These are phyloP conservation scores for Brachymystax lenok DNA, from an alignment of 2,797 vertebrate genomes.

Conservation along the genomic window DNA sequence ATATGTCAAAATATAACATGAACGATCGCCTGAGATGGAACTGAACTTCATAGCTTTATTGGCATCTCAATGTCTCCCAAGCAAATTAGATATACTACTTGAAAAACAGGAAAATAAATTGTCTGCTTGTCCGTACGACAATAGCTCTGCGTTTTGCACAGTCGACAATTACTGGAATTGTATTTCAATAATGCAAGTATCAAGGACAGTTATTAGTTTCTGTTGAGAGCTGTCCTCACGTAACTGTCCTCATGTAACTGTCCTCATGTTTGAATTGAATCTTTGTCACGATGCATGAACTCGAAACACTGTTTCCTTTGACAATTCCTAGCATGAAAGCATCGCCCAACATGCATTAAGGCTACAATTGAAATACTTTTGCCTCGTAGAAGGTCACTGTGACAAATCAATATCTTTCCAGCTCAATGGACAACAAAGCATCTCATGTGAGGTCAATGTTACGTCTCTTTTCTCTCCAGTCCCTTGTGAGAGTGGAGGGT, in stretches of 20 bases:
- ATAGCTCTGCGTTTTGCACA: neutral
- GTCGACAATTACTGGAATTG: neutral
- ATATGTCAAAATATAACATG: neutral
- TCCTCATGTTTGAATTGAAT: too few species aligned
- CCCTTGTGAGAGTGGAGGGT: slow-evolving; percentile 28
- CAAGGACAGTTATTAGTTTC: neutral
- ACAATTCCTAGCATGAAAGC: neutral
- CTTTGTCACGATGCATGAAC: neutral
- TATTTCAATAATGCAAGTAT: neutral
- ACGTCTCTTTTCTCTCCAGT: neutral
- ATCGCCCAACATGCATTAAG: neutral
- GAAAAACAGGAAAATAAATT: neutral
- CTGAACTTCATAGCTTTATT: slow-evolving; percentile 22
- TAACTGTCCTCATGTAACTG: neutral
- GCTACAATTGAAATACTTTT: neutral
- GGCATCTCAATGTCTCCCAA: slow-evolving; percentile 2
- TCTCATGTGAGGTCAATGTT: neutral
- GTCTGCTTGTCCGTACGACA: neutral
- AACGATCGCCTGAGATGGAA: slow-evolving; percentile 10
- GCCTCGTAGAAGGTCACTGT: slow-evolving; percentile 1
- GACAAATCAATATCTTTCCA: neutral
- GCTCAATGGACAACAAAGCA: neutral
- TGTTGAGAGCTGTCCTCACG: neutral
- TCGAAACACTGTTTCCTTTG: neutral
- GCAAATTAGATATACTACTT: slow-evolving; percentile 38